Conservation (phyloP, 2,888 invertebrate species). For the Chymomyza caudatula region DNA sequence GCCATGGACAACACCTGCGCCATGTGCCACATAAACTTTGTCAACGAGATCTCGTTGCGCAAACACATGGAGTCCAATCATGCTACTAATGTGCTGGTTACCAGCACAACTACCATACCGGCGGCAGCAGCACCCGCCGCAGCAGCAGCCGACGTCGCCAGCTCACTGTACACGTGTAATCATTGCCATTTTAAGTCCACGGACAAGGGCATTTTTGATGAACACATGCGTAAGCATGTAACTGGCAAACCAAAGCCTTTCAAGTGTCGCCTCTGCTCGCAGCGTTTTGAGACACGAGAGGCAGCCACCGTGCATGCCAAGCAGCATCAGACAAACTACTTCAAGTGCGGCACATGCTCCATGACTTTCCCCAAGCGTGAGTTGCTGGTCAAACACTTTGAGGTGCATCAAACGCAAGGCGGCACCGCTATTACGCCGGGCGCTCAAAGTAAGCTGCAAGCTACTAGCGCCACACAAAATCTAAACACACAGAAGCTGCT, state of each 20-base stretch:
- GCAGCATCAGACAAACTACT: conserved; percentile 77
- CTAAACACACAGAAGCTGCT: conserved; percentile 77
- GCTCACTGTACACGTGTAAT: conserved; percentile 75
- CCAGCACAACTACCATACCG: conserved; percentile 73
- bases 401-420: conserved; percentile 73
- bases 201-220: conserved; percentile 76
- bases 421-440: conserved; percentile 37
- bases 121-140: conserved; percentile 66
- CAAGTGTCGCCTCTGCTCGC: conserved; percentile 78
- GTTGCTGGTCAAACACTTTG: conserved; percentile 77
- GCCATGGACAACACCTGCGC: conserved; percentile 76
- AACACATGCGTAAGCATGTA: conserved; percentile 77
- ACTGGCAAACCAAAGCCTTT: conserved; percentile 77
- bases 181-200: conserved; percentile 77
- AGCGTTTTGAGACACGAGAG: conserved; percentile 78
- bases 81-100: conserved; percentile 75
- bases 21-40: conserved; percentile 76
- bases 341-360: conserved; percentile 77
- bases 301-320: conserved; percentile 78
- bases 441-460: conserved; percentile 37
- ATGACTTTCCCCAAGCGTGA: conserved; percentile 77
- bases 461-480: conserved; percentile 47
- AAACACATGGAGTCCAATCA: conserved; percentile 78
- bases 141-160: conserved; percentile 44
- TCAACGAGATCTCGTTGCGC: conserved; percentile 75